Percentiles rank a stretch among this genome's conserved stretches.
Evolutionary conservation across 2,888 invertebrate genomes (phyloP).

Genomic region (Tromatobia lineatoria): DNA sequence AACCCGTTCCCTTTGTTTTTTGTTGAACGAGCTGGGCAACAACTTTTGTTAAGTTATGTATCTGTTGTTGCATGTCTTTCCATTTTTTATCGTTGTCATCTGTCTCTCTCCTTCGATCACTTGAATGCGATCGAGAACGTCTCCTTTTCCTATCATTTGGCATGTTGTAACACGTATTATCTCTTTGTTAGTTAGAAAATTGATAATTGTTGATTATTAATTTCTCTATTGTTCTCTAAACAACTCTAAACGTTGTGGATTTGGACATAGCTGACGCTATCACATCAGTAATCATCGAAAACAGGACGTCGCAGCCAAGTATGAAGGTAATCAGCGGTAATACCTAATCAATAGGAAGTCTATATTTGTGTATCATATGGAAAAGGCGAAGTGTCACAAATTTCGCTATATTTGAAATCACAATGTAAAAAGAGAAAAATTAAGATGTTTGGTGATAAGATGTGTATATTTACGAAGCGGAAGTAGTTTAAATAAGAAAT

Average conservation of each 20-base stretch:
- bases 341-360: too few relatives aligned
- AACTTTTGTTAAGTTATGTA: conserved; percentile 9
- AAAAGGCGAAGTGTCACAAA: too few relatives aligned
- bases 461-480: too few relatives aligned
- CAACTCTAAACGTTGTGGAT: conserved; percentile 46
- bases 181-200: too few relatives aligned
- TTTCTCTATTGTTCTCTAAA: conserved; percentile 17
- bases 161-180: conserved; percentile 17
- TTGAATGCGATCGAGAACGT: conserved; percentile 45
- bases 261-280: conserved; percentile 47
- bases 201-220: too few relatives aligned
- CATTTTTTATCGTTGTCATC: conserved; percentile 11
- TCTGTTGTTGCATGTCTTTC: conserved; percentile 33
- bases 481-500: too few relatives aligned
- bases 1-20: background rate
- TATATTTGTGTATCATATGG: too few relatives aligned
- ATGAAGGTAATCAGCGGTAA: too few relatives aligned
- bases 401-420: too few relatives aligned
- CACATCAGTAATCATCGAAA: conserved; percentile 41
- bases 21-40: too few relatives aligned
- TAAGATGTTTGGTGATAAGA: too few relatives aligned
- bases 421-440: too few relatives aligned
- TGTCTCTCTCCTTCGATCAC: conserved; percentile 16
- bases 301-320: conserved; percentile 27
- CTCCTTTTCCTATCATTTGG: conserved; percentile 42